Percentiles rank a stretch among this genome's conserved stretches.
These are phyloP conservation scores for Drosophila setosimentum DNA, from an alignment of 2,888 invertebrate species.

Conservation along the genomic window DNA sequence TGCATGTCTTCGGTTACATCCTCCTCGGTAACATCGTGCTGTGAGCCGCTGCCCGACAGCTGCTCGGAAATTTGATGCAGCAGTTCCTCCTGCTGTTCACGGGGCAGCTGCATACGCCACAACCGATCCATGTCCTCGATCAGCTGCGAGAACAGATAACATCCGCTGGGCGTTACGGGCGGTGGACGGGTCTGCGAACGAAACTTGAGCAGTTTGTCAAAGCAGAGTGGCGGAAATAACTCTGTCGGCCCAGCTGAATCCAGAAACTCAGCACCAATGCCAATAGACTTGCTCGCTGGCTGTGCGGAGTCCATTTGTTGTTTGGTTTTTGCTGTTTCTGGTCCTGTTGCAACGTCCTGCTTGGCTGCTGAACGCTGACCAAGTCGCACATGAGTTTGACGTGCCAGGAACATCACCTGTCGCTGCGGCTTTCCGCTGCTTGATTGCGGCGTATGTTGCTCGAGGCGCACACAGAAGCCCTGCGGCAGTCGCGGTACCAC, in stretches of 20 bases:
- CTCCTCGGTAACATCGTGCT: constrained; percentile 44
- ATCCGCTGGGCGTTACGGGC: constrained; percentile 19
- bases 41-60: constrained; percentile 62
- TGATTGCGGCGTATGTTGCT: constrained; percentile 59
- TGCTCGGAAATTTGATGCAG: constrained; percentile 80
- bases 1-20: constrained; percentile 41
- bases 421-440: constrained; percentile 35
- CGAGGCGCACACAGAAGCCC: constrained; percentile 82
- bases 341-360: background rate
- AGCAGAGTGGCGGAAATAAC: constrained; percentile 77
- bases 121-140: constrained; percentile 84
- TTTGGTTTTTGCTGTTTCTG: background rate
- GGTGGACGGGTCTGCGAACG: constrained; percentile 41
- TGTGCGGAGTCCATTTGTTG: background rate
- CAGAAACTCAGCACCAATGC: constrained; percentile 76
- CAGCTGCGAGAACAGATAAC: constrained; percentile 83
- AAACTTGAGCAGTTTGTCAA: constrained; percentile 81
- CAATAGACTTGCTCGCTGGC: constrained; percentile 2
- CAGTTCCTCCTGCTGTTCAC: constrained; percentile 72
- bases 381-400: constrained; percentile 60
- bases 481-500: constrained; percentile 84
- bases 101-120: constrained; percentile 79
- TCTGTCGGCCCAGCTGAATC: constrained; percentile 81
- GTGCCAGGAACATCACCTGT: constrained; percentile 75
- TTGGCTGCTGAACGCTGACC: constrained; percentile 30